Evolutionary conservation across 2,113 vertebrate genomes (phyloP).

Genomic region (Mormoops blainvillei): DNA sequence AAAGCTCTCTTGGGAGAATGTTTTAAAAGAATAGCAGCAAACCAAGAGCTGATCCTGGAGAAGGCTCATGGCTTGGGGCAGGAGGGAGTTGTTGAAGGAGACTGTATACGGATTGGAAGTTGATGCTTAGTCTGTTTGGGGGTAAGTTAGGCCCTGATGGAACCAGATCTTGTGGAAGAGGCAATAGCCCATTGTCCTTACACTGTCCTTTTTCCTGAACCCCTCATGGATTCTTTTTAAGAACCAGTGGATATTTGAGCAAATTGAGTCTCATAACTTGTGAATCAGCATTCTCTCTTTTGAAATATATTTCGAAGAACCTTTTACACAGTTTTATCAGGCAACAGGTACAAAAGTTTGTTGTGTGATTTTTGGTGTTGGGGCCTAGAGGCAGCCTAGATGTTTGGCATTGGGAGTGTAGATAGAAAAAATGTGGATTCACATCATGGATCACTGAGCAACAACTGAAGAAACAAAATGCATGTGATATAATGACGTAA

Average conservation of each 20-base stretch:
- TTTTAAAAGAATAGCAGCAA: not conserved
- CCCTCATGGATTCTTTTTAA: not conserved
- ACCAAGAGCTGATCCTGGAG: not conserved
- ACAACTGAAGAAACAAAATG: not conserved
- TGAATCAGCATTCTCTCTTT: not conserved
- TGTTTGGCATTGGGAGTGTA: not conserved
- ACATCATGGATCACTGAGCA: not conserved
- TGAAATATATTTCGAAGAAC: slow-evolving; percentile 4
- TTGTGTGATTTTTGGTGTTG: not conserved
- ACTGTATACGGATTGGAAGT: not conserved
- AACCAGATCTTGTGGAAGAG: not conserved
- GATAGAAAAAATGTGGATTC: not conserved
- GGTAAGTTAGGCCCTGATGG: not conserved
- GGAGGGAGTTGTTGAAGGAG: not conserved
- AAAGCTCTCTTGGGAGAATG: not conserved
- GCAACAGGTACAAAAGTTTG: not conserved
- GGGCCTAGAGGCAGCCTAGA: not conserved
- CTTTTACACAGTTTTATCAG: not conserved
- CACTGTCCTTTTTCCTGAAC: not conserved
- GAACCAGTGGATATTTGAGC: not conserved
- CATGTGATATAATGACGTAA: not conserved
- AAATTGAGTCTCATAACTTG: slow-evolving; percentile 8
- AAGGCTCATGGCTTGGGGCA: not conserved
- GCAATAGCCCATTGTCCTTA: not conserved
- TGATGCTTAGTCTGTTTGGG: not conserved